These are phyloP conservation scores for Melanaphis sacchari DNA, from an alignment of 1,140 invertebrate genomes.

Conservation along the genomic window DNA sequence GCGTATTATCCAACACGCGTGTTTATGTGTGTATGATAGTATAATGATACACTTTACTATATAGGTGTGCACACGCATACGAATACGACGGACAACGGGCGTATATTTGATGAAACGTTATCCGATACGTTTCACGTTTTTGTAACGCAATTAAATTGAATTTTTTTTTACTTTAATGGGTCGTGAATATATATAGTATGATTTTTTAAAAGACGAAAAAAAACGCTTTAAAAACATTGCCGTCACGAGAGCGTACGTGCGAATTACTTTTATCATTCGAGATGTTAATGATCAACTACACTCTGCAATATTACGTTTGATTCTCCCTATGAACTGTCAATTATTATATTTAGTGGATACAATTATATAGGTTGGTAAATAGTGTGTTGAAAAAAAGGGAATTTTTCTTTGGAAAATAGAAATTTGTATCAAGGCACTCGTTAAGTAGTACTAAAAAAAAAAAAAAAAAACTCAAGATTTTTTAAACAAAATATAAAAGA, in stretches of 20 bases:
- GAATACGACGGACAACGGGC: not conserved
- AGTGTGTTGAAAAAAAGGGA: too few relatives aligned
- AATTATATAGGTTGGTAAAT: too few relatives aligned
- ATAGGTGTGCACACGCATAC: not conserved
- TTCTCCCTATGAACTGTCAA: too few relatives aligned
- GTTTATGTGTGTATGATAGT: not conserved
- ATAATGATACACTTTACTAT: conserved; percentile 11
- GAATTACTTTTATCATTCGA: not conserved
- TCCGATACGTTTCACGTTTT: not conserved
- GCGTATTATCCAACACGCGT: not conserved
- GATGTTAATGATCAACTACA: not conserved
- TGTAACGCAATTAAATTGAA: not conserved
- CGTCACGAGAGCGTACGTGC: not conserved
- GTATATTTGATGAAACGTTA: not conserved
- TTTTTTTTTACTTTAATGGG: not conserved
- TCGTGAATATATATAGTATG: not conserved
- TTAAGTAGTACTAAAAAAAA: too few relatives aligned
- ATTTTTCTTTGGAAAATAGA: too few relatives aligned
- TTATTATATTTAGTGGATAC: too few relatives aligned
- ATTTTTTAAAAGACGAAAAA: not conserved
- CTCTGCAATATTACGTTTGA: not conserved
- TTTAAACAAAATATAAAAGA: too few relatives aligned
- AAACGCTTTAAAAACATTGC: not conserved
- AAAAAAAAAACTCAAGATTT: too few relatives aligned
- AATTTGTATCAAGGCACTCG: too few relatives aligned